A percentile compares a stretch with the other conserved stretches of the same genome.
Conservation (phyloP, 2,113 vertebrate genomes). For the Rhinogobius similis region DNA sequence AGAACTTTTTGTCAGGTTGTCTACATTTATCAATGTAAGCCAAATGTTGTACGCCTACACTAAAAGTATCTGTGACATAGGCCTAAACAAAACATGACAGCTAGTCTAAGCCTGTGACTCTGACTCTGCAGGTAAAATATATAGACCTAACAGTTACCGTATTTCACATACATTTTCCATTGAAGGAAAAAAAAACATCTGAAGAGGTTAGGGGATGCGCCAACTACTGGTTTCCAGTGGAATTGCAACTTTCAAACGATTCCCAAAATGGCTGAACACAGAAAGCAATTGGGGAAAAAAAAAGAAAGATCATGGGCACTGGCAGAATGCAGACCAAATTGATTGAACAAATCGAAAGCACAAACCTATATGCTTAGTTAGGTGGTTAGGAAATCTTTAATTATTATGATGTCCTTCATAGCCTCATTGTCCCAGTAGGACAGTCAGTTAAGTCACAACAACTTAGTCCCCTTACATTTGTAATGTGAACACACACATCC, state of each 20-base stretch:
- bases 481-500: not conserved
- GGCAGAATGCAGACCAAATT: not conserved
- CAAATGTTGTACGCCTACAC: no score
- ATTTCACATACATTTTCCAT: no score
- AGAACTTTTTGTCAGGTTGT: no score
- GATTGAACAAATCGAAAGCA: not conserved
- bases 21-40: no score
- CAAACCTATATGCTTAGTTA: not conserved
- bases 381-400: not conserved
- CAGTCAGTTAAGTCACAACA: not conserved
- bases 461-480: not conserved
- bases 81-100: no score
- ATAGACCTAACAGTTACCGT: no score
- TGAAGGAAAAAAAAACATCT: not conserved
- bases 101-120: no score
- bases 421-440: not conserved
- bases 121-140: no score
- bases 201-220: not conserved
- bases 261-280: slow-evolving; percentile 78
- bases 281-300: not conserved
- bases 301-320: not conserved
- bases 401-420: not conserved
- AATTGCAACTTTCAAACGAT: slow-evolving; percentile 57
- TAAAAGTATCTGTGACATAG: no score
- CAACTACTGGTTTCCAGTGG: slow-evolving; percentile 61